Percentiles rank a stretch among this genome's conserved stretches.
These are phyloP conservation scores for Acrocera orbiculus DNA, from an alignment of 2,888 invertebrate genomes.

Conservation along the genomic window DNA sequence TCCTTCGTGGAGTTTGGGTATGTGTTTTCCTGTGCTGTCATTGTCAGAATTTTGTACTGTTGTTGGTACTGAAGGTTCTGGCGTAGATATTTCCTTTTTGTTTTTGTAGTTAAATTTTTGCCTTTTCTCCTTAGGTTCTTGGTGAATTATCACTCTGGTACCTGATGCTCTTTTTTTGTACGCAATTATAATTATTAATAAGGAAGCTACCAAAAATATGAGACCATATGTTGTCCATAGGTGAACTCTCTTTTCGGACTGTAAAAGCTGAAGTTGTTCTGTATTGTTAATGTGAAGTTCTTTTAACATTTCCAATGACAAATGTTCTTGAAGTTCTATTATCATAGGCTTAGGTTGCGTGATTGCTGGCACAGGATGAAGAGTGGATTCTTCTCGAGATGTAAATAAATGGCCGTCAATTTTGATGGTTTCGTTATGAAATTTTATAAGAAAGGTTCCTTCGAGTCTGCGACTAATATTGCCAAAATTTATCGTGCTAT, in stretches of 20 bases:
- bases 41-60: no score
- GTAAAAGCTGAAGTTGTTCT: conserved; percentile 3
- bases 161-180: no score
- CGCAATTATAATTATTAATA: no score
- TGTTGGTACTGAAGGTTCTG: no score
- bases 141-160: no score
- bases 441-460: conserved; percentile 5
- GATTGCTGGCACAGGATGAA: conserved; percentile 9
- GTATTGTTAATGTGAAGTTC: conserved; percentile 9
- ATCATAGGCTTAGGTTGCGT: conserved; percentile 7
- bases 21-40: no score
- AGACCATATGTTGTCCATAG: conserved; percentile 1
- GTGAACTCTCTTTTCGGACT: neutral
- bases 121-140: no score
- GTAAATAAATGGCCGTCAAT: conserved; percentile 7
- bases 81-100: no score
- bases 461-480: neutral
- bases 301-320: conserved; percentile 9
- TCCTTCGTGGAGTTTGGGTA: no score
- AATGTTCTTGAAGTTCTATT: conserved; percentile 7
- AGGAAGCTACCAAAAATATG: no score
- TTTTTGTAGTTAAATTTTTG: no score
- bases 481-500: neutral
- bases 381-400: conserved; percentile 4
- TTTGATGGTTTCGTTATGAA: conserved; percentile 6